Evolutionary conservation across 1,140 invertebrate species (phyloP).

Genomic region (Apocrypta bakeri): DNA sequence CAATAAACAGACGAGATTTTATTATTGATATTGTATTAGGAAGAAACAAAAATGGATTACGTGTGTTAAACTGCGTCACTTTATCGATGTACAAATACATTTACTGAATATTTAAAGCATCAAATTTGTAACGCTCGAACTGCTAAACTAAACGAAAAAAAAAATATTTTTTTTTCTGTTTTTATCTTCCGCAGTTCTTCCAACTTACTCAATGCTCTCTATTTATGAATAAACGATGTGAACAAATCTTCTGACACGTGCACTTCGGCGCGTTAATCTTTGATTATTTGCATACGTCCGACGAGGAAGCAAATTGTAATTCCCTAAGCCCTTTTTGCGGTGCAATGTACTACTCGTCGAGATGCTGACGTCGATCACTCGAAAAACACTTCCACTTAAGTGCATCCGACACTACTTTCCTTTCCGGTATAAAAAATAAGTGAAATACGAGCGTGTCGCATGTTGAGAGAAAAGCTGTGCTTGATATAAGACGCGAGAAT

Average conservation of each 20-base stretch:
- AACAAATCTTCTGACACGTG: background rate
- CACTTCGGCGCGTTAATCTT: conserved; percentile 11
- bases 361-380: conserved; percentile 6
- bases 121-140: background rate
- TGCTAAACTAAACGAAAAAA: no score
- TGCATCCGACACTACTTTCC: conserved; percentile 32
- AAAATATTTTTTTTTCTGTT: no score
- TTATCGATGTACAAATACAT: conserved; percentile 6
- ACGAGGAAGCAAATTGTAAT: conserved; percentile 14
- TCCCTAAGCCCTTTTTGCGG: background rate
- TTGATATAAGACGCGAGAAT: conserved; percentile 26
- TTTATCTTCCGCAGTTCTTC: conserved; percentile 10
- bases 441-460: conserved; percentile 17
- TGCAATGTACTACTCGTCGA: background rate
- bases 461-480: conserved; percentile 15
- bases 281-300: conserved; percentile 30
- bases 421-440: conserved; percentile 11
- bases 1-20: conserved; percentile 12
- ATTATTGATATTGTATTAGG: background rate
- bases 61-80: background rate
- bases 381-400: conserved; percentile 36
- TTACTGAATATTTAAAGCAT: background rate
- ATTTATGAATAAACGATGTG: background rate
- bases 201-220: conserved; percentile 11
- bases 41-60: no score